Percentiles rank a stretch among this genome's conserved stretches.
phyloP scores from a whole-genome alignment of 2,888 invertebrate species.

The Drosophila diplacantha region DNA sequence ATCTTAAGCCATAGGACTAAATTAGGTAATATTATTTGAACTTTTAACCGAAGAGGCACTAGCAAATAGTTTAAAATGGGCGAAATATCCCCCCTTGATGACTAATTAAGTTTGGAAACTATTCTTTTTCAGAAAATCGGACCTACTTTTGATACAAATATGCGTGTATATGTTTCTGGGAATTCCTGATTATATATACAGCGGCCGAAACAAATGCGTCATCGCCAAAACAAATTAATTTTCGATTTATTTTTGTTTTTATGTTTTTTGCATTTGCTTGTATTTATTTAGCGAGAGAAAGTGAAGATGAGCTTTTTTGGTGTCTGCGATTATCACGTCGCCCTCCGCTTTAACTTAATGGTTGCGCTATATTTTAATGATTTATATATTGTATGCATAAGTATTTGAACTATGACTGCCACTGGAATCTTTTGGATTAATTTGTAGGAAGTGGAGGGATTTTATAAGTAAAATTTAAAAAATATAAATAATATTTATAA shows the following conservation, averaged over 20 bases:
- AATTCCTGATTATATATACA: constrained; percentile 13
- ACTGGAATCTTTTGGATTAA: not conserved
- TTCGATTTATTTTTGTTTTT: constrained; percentile 2
- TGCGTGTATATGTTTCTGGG: constrained; percentile 2
- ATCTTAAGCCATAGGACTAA: too few relatives aligned
- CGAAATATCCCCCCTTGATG: not conserved
- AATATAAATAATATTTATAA: not conserved
- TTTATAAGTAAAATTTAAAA: not conserved
- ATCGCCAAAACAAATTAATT: constrained; percentile 14
- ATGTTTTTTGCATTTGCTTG: constrained; percentile 2
- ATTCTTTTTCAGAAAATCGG: not conserved
- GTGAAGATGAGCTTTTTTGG: constrained; percentile 23
- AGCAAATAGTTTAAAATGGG: not conserved
- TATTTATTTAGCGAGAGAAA: constrained; percentile 25
- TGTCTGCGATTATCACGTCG: constrained; percentile 18
- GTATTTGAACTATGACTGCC: not conserved
- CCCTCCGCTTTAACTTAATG: constrained; percentile 12
- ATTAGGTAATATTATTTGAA: too few relatives aligned
- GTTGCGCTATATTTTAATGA: not conserved
- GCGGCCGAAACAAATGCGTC: constrained; percentile 11
- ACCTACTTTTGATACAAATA: not conserved
- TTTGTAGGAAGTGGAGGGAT: not conserved
- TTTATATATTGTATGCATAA: constrained; percentile 1
- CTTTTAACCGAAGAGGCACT: not conserved
- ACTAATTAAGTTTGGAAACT: not conserved